A percentile compares a stretch with the other conserved stretches of the same genome.
These are phyloP conservation scores for Merops nubicus DNA, from an alignment of 2,113 vertebrate genomes.

Conservation along the genomic window DNA sequence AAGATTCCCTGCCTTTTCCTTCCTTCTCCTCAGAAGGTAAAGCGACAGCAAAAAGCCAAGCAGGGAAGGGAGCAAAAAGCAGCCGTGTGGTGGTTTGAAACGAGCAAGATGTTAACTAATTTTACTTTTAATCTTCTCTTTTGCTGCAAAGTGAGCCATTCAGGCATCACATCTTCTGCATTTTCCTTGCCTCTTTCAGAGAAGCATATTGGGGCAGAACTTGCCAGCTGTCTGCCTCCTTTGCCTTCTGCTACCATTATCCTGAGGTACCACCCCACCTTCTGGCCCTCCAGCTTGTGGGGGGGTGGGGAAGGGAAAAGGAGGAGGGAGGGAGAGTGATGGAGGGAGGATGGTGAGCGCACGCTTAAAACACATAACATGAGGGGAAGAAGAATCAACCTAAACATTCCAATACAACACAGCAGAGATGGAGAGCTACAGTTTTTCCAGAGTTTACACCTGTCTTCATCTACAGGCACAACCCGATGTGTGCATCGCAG, in stretches of 20 bases:
- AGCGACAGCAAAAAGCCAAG: background rate
- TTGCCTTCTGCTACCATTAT: constrained; percentile 99
- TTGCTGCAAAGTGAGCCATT: constrained; percentile 90
- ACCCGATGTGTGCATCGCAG: fast-evolving
- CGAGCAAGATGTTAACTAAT: constrained; percentile 88
- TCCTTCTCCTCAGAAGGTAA: background rate
- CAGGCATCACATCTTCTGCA: constrained; percentile 91
- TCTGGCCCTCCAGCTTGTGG: constrained; percentile 93
- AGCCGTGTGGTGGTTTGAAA: constrained; percentile 71
- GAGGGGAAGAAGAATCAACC: background rate
- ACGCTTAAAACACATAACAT: background rate
- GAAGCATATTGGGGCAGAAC: constrained; percentile 99
- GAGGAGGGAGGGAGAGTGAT: constrained; percentile 71
- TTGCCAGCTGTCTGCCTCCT: constrained; percentile 98
- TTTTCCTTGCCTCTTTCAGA: constrained; percentile 97
- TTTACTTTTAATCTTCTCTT: constrained; percentile 93
- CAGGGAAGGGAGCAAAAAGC: background rate
- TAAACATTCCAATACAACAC: background rate
- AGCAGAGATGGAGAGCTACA: background rate
- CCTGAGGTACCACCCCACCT: constrained; percentile 95
- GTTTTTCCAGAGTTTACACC: background rate
- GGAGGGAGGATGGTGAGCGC: background rate
- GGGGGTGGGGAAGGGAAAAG: constrained; percentile 55
- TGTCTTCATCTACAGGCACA: background rate
- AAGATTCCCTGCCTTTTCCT: background rate